Conservation (phyloP, 2,797 vertebrate genomes). For the Bryconaethiops microstoma region DNA sequence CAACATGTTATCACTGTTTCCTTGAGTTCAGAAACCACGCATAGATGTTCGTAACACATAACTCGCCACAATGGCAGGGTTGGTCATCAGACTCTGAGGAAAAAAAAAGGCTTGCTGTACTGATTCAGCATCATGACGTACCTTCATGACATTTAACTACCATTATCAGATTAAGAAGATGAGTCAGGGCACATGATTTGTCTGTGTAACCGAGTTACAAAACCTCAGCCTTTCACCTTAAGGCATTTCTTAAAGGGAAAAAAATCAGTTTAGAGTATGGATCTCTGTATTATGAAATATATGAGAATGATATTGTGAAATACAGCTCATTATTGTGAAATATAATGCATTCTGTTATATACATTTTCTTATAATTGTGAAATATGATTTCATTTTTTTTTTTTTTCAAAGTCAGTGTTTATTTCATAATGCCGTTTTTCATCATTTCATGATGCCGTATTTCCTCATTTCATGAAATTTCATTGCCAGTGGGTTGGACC, state of each 20-base stretch:
- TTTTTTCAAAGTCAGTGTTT: too few species aligned
- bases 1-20: neutral
- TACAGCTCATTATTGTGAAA: too few species aligned
- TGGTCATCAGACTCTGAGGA: neutral
- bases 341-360: too few species aligned
- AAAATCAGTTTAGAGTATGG: too few species aligned
- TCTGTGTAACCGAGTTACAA: neutral
- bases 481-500: too few species aligned
- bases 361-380: too few species aligned
- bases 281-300: too few species aligned
- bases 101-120: neutral
- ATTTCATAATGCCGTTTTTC: too few species aligned
- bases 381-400: too few species aligned
- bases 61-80: neutral
- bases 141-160: slow-evolving; percentile 5
- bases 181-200: neutral
- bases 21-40: neutral
- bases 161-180: neutral
- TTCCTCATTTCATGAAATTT: too few species aligned
- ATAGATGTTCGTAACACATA: neutral
- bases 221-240: neutral
- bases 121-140: slow-evolving; percentile 4
- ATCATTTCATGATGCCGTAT: too few species aligned
- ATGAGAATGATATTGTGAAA: too few species aligned
- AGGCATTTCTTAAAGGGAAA: neutral